Percentiles rank a stretch among this genome's conserved stretches.
These are phyloP conservation scores for Bergia sp. DNA, from an alignment of 92 coral and sea anemone species.

Conservation along the genomic window DNA sequence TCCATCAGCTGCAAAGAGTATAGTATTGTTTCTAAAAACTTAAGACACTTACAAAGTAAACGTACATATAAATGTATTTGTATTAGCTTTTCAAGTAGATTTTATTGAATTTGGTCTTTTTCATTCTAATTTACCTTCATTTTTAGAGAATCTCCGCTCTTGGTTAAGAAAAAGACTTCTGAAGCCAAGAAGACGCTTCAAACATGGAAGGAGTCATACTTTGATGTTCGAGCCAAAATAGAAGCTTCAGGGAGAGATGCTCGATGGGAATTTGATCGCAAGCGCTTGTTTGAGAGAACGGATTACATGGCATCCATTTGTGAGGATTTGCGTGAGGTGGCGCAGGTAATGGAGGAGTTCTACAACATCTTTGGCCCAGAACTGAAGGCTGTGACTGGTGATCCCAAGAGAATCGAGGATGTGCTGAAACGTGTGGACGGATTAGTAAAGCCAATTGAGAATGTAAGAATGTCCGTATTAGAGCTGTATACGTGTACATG, in stretches of 20 bases:
- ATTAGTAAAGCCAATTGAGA: constrained; percentile 92
- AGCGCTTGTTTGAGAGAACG: constrained; percentile 94
- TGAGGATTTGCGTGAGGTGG: constrained; percentile 93
- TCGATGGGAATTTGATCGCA: constrained; percentile 98
- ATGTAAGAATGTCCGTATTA: constrained; percentile 58
- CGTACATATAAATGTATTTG: no score
- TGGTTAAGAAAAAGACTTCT: constrained; percentile 85
- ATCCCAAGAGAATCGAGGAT: constrained; percentile 98
- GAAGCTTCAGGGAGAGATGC: constrained; percentile 99
- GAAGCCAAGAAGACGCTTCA: constrained; percentile 87
- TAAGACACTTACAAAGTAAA: no score
- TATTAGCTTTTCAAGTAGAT: no score
- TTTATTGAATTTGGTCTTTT: not conserved
- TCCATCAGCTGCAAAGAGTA: no score
- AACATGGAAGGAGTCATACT: constrained; percentile 96
- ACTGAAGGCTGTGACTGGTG: constrained; percentile 98
- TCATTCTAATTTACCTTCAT: not conserved
- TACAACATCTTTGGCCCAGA: constrained; percentile 99
- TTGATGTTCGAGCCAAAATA: constrained; percentile 97
- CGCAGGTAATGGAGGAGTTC: constrained; percentile 97
- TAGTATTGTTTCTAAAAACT: no score
- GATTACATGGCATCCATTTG: constrained; percentile 99
- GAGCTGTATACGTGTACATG: not conserved
- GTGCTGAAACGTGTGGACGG: constrained; percentile 96
- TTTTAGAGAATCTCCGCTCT: constrained; percentile 80